Conservation (phyloP, 2,797 vertebrate species). For the Xenops minutus region DNA sequence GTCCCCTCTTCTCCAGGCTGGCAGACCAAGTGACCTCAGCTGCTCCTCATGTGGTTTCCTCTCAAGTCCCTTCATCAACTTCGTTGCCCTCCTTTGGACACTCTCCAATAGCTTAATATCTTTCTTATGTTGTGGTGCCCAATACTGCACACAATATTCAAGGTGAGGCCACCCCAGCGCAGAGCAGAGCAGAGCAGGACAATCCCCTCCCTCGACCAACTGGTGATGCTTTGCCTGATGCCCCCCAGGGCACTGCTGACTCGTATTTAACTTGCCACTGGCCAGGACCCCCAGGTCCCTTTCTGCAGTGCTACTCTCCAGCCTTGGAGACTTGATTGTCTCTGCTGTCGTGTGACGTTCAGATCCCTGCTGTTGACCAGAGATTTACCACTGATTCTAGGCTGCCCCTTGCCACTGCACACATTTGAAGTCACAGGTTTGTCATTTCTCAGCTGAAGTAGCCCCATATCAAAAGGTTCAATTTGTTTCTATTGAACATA, state of each 20-base stretch:
- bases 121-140: rapidly evolving
- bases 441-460: not conserved
- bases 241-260: rapidly evolving
- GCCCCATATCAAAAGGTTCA: not conserved
- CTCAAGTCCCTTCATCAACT: not conserved
- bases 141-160: rapidly evolving
- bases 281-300: rapidly evolving
- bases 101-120: not conserved
- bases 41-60: rapidly evolving
- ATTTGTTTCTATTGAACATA: not conserved
- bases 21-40: not conserved
- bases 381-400: not conserved
- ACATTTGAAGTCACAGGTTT: not conserved
- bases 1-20: not conserved
- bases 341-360: not conserved
- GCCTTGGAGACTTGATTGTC: not conserved
- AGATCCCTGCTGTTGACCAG: not conserved
- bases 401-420: not conserved
- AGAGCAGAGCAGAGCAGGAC: not conserved
- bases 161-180: rapidly evolving
- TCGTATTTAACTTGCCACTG: rapidly evolving
- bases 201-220: rapidly evolving
- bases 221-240: not conserved
- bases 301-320: not conserved
- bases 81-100: not conserved